Percentiles rank a stretch among this genome's conserved stretches.
These are phyloP conservation scores for Glaucidium brasilianum DNA, from an alignment of 2,113 vertebrate species.

Conservation along the genomic window DNA sequence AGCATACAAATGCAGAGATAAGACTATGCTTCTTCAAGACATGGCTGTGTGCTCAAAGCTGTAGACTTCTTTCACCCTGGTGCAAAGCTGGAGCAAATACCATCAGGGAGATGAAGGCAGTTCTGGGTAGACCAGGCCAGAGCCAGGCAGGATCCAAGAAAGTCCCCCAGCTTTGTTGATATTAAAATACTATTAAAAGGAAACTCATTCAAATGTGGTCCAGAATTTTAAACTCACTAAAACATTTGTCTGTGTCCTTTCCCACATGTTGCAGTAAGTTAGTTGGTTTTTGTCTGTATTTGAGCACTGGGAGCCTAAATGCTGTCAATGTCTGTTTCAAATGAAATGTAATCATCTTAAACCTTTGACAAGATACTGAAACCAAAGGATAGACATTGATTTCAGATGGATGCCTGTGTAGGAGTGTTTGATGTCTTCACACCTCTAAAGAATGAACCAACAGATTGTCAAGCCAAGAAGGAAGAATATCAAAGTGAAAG, in stretches of 20 bases:
- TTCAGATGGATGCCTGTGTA: neutral
- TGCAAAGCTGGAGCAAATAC: neutral
- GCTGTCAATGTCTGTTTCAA: neutral
- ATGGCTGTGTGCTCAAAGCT: neutral
- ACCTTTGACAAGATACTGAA: neutral
- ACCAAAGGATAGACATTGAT: neutral
- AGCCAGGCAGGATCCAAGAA: neutral
- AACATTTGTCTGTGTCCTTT: neutral
- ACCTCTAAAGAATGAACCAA: neutral
- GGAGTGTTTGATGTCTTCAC: neutral
- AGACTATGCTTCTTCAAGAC: neutral
- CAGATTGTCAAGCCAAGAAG: neutral
- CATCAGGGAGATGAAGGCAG: fast-evolving
- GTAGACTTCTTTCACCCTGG: neutral
- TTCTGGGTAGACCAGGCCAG: neutral
- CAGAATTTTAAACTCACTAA: neutral
- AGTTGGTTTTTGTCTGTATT: neutral
- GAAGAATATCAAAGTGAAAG: neutral
- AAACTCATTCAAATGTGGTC: neutral
- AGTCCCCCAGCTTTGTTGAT: neutral
- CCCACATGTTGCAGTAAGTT: neutral
- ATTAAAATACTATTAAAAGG: neutral
- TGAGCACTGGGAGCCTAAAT: neutral
- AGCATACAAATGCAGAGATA: neutral
- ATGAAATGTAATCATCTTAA: neutral